These are phyloP conservation scores for Tetraneura akinire DNA, from an alignment of 1,140 invertebrate species.

Conservation along the genomic window DNA sequence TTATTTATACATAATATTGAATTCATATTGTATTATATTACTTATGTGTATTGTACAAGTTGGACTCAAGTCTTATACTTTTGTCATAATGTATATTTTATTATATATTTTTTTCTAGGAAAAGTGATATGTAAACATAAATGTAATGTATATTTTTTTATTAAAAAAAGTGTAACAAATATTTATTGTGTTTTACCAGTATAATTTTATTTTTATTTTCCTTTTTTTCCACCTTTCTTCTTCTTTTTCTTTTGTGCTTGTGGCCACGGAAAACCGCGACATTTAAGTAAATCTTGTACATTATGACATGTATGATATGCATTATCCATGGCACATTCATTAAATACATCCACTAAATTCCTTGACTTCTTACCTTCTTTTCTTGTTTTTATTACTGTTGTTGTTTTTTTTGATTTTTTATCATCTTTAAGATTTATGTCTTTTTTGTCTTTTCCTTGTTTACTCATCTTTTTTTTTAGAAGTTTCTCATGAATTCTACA, in stretches of 20 bases:
- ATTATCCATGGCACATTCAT: conserved; percentile 84
- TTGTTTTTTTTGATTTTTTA: conserved; percentile 61
- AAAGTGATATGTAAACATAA: conserved; percentile 50
- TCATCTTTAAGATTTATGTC: conserved; percentile 31
- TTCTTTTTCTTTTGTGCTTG: conserved; percentile 59
- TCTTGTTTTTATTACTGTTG: conserved; percentile 61
- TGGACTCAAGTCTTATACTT: conserved; percentile 18
- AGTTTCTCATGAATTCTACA: too few relatives aligned
- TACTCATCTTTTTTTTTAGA: conserved; percentile 15
- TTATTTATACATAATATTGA: conserved; percentile 38
- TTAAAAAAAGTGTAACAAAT: conserved; percentile 39
- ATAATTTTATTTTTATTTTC: conserved; percentile 11
- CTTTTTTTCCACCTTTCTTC: conserved; percentile 36
- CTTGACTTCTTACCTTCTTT: conserved; percentile 62
- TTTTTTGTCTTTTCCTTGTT: conserved; percentile 26
- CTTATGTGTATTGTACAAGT: conserved; percentile 45
- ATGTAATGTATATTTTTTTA: conserved; percentile 50
- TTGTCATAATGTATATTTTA: conserved; percentile 38
- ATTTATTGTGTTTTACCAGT: conserved; percentile 20
- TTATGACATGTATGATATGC: conserved; percentile 87
- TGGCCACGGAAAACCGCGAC: conserved; percentile 79
- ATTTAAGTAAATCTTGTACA: conserved; percentile 76
- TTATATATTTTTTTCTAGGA: conserved; percentile 40
- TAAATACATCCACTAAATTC: conserved; percentile 78
- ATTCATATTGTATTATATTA: conserved; percentile 40